A percentile compares a stretch with the other conserved stretches of the same genome.
Conservation (phyloP, 2,888 invertebrate genomes). For the Eupeodes latifasciatus region DNA sequence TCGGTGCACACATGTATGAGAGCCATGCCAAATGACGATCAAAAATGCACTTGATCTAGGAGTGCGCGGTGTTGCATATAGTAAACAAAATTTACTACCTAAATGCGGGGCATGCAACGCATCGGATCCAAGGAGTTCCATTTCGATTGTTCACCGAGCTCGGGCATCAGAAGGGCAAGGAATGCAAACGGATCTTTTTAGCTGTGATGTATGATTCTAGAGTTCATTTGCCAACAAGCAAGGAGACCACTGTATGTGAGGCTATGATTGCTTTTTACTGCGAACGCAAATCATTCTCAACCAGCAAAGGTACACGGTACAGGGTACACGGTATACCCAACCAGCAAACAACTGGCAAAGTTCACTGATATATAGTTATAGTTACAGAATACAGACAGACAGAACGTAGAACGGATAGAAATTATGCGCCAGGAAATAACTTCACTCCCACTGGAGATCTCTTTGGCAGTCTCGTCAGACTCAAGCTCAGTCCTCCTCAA, state of each 20-base stretch:
- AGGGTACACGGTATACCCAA: not conserved
- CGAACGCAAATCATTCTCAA: slow-evolving; percentile 69
- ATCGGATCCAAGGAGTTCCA: slow-evolving; percentile 26
- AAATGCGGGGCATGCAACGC: slow-evolving; percentile 18
- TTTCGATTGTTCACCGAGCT: not conserved
- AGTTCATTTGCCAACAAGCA: slow-evolving; percentile 68
- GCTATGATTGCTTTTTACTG: not conserved
- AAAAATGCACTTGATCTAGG: slow-evolving; percentile 67
- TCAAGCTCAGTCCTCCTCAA: slow-evolving; percentile 9
- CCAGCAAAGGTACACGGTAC: not conserved
- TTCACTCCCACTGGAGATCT: slow-evolving; percentile 73
- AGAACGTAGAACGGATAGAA: slow-evolving; percentile 62
- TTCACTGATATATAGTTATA: not conserved
- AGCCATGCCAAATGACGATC: slow-evolving; percentile 24
- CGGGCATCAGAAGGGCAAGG: slow-evolving; percentile 41
- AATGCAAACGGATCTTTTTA: slow-evolving; percentile 40
- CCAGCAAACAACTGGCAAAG: not conserved
- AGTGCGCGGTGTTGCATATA: slow-evolving; percentile 18
- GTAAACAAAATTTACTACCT: slow-evolving; percentile 17
- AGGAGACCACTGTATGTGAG: slow-evolving; percentile 30
- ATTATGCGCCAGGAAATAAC: slow-evolving; percentile 75
- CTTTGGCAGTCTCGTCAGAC: slow-evolving; percentile 30
- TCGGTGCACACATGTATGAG: slow-evolving; percentile 27
- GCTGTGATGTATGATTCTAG: slow-evolving; percentile 71
- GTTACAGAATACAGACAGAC: not conserved